Base-by-base conservation (phyloP, 92 coral and sea anemone species). In the Phenganax marumi region DNA sequence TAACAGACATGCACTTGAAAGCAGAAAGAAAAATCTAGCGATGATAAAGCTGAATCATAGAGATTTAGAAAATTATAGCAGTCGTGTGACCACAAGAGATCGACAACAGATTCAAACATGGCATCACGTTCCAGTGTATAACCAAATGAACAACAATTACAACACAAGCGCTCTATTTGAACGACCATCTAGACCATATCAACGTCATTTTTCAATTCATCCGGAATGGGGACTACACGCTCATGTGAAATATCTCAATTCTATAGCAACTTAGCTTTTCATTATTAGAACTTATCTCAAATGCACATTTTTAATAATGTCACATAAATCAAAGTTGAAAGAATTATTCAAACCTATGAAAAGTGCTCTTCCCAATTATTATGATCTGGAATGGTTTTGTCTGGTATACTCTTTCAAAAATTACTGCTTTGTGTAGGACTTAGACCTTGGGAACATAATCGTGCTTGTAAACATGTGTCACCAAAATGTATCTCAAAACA, bases 201-300 rank as follows among this genome's bases (percentile, higher is more conserved):
- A 97, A 56, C 81, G 91, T 51, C 97, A 95, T 78, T 95, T 95
- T 85, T 92, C 93, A 63, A 95, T 95, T 73, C 98, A 95, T 80
- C 98, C 98, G 50, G 97, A 95, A 68, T 95, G 98, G 98, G 98
- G 98, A 10, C 88, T 90, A 13, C 98, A 95, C 84, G 81, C 82
- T 0, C 76, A 64, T 12, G 61, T 79, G 60, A 84, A 88, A 66
- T 83, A 77, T 66, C 74, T 76, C 21, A 75, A 75, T 6, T 53
- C 50, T 0, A 49, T 18, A 73, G 14, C 16, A 68, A 68, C 47
- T 13, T 25, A 68, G 14, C 10, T 25, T 10, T 25, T 12, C 50
- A 16, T 25, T 25, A 13, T 25, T 6, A 68, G 63, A 8, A 1
- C 63, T n/a, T n/a, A n/a, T n/a, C n/a, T n/a, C n/a, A n/a, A 56